Evolutionary conservation across 2,113 vertebrate species (phyloP).

Genomic region (Dicentrarchus labrax): DNA sequence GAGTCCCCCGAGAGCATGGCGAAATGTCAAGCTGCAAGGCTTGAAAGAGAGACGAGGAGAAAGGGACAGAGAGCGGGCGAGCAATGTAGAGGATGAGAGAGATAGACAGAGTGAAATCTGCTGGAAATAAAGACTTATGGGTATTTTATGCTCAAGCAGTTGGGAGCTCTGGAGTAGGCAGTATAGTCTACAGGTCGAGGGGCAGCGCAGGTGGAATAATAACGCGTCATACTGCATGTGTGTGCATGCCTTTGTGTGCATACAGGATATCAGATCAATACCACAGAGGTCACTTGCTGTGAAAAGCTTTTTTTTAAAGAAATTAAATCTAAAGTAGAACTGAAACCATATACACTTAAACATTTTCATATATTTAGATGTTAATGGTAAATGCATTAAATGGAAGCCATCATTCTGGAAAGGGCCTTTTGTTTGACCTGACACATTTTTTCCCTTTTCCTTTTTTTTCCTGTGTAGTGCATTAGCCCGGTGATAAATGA

Average conservation of each 20-base stretch:
- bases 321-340: background rate
- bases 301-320: background rate
- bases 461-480: constrained; percentile 17
- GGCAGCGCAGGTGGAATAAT: constrained; percentile 84
- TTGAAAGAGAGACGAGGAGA: constrained; percentile 85
- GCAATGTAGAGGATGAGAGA: constrained; percentile 57
- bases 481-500: constrained; percentile 69
- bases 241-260: background rate
- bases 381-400: background rate
- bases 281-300: background rate
- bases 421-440: constrained; percentile 29
- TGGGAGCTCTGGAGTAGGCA: constrained; percentile 73
- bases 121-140: constrained; percentile 98
- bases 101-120: constrained; percentile 88
- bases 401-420: constrained; percentile 12
- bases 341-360: background rate
- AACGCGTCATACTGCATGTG: constrained; percentile 30
- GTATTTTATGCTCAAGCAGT: constrained; percentile 94
- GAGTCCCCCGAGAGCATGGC: constrained; percentile 94
- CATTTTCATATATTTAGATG: constrained; percentile 1
- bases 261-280: constrained; percentile 1
- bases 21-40: constrained; percentile 98
- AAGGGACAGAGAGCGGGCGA: constrained; percentile 76
- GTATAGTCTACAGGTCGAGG: constrained; percentile 79
- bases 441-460: background rate